Base-by-base conservation (phyloP, 2,888 invertebrate genomes). In the Toxonevra muliebris region DNA sequence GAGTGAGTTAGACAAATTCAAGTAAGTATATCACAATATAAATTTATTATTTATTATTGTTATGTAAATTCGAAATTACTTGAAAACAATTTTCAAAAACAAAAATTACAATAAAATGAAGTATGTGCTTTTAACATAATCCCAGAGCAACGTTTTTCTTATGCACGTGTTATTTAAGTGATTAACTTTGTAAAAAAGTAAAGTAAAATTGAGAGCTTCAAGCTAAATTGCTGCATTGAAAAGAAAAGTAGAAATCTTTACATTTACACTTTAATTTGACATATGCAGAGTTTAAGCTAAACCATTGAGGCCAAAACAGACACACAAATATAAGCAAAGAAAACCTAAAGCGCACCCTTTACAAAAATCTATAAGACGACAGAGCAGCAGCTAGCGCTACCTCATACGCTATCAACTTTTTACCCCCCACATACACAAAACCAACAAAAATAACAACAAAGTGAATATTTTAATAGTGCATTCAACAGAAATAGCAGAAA, bases 161-260 rank as follows among this genome's bases (percentile, higher is more conserved):
- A 66, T 15, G 54, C 70, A 70, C 70, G 70, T 70, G 70, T 62
- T 68, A 62, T 63, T 68, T 61, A 68, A 70, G 68, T 68, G 68
- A 65, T 70, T 66, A 70, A 66, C 66, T 68, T 67, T 13, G 63
- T 64, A 41, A 40, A 45, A 40, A 41, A n/a, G 20, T 12, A n/a
- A 15, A n/a, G 5, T 48, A n/a, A 48, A 48, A 15, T 20, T 20
- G 30, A 30, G 30, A 30, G 30, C 30, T 30, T 30, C 30, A 30
- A 30, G 30, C 30, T 7, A 30, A 30, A 30, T 30, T 30, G 30
- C 30, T 30, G 7, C 7, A 30, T 30, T 30, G 30, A 30, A 2
- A 30, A 30, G 7, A 30, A 30, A 30, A 30, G 7, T 4, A 30
- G 7, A 30, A 30, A 30, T 7, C 30, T 30, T 30, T 30, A 30